phyloP scores from a whole-genome alignment of 2,113 vertebrate species.

The Colistium nudipinnis region DNA sequence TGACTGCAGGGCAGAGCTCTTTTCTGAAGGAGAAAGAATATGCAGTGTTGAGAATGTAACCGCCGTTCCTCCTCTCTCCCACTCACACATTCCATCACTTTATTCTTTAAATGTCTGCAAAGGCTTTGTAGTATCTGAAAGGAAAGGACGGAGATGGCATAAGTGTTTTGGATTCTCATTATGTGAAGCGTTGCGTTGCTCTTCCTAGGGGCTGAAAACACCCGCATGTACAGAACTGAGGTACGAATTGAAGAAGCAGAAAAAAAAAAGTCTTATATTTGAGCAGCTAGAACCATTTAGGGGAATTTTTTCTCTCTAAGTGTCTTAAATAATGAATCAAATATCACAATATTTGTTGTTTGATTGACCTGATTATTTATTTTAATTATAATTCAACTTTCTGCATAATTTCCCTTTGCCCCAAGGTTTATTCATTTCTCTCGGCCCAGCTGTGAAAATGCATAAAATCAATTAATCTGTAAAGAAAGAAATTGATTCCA shows the following conservation, averaged over 20 bases:
- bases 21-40: constrained; percentile 59
- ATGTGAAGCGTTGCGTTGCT: background rate
- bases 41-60: constrained; percentile 52
- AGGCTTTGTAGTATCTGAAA: background rate
- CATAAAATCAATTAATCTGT: background rate
- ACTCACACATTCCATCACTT: constrained; percentile 21
- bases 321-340: too few relatives aligned
- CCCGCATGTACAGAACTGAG: background rate
- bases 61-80: constrained; percentile 41
- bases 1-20: constrained; percentile 61
- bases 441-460: background rate
- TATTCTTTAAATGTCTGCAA: constrained; percentile 9
- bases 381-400: too few relatives aligned
- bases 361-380: too few relatives aligned
- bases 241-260: background rate
- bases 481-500: background rate
- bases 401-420: background rate
- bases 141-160: background rate
- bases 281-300: too few relatives aligned
- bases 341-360: too few relatives aligned
- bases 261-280: too few relatives aligned
- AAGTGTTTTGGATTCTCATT: background rate
- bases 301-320: too few relatives aligned
- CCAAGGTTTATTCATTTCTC: background rate
- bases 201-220: background rate